phyloP scores from a whole-genome alignment of 1,140 invertebrate genomes.

The Drosophila orena region DNA sequence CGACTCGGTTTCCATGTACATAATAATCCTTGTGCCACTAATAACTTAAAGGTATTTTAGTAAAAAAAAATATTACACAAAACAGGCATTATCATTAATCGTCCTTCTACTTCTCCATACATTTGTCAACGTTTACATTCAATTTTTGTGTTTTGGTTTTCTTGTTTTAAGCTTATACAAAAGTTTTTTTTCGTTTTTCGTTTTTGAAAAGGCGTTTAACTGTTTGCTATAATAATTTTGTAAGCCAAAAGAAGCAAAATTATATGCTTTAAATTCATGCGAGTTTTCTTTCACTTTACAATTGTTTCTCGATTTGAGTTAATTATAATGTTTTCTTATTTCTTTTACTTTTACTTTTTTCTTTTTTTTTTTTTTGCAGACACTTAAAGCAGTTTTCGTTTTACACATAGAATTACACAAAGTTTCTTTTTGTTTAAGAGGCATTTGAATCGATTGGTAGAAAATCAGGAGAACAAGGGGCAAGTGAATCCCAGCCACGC shows the following conservation, averaged over 20 bases:
- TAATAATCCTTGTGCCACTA: slow-evolving; percentile 21
- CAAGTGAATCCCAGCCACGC: slow-evolving; percentile 17
- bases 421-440: slow-evolving; percentile 11
- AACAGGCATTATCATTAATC: slow-evolving; percentile 28
- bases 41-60: slow-evolving; percentile 24
- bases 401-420: slow-evolving; percentile 48
- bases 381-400: slow-evolving; percentile 71
- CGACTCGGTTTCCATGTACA: slow-evolving; percentile 9
- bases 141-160: background rate
- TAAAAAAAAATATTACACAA: slow-evolving; percentile 28
- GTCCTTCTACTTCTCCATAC: slow-evolving; percentile 9
- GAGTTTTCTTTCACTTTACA: slow-evolving; percentile 50
- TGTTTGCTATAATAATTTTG: slow-evolving; percentile 44
- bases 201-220: slow-evolving; percentile 47
- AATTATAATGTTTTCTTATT: slow-evolving; percentile 26
- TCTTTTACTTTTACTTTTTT: slow-evolving; percentile 16
- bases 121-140: slow-evolving; percentile 20
- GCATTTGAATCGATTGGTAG: slow-evolving; percentile 11
- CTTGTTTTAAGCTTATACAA: slow-evolving; percentile 20
- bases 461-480: slow-evolving; percentile 11
- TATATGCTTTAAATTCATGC: slow-evolving; percentile 68
- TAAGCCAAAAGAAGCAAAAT: slow-evolving; percentile 71
- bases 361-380: slow-evolving; percentile 50
- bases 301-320: slow-evolving; percentile 16
- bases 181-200: slow-evolving; percentile 21